These are phyloP conservation scores for Pavo muticus DNA, from an alignment of 2,113 vertebrate genomes.

Conservation along the genomic window DNA sequence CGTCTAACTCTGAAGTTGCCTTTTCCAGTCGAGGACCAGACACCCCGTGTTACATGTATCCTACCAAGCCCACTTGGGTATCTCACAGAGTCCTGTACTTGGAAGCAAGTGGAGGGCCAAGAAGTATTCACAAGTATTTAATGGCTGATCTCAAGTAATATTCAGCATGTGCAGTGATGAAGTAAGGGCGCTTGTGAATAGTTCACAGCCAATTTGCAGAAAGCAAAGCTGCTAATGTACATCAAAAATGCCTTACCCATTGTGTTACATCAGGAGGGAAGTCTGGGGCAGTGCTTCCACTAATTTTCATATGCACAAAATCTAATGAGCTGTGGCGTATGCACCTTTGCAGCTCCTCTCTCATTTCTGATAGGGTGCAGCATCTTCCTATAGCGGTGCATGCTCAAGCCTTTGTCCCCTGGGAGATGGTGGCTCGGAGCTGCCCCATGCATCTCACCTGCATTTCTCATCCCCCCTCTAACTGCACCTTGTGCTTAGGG, in stretches of 20 bases:
- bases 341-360: neutral
- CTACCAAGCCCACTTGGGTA: neutral
- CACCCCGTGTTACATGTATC: neutral
- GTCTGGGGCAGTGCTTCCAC: neutral
- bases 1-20: neutral
- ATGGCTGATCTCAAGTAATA: neutral
- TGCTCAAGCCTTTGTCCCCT: neutral
- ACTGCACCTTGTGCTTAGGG: neutral
- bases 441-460: neutral
- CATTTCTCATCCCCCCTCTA: neutral
- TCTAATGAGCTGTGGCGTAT: neutral
- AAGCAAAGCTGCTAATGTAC: neutral
- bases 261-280: neutral
- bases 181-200: neutral
- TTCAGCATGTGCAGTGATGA: neutral
- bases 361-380: neutral
- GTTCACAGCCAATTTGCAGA: neutral
- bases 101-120: neutral
- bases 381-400: neutral
- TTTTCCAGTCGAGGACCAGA: constrained; percentile 12
- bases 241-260: neutral
- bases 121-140: neutral
- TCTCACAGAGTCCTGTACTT: neutral
- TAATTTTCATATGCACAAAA: neutral
- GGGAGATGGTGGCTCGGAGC: neutral